Evolutionary conservation across 2,888 invertebrate species (phyloP), one percentile per base, ranked within the genome.

Genomic region (Tenthredo distinguenda): DNA sequence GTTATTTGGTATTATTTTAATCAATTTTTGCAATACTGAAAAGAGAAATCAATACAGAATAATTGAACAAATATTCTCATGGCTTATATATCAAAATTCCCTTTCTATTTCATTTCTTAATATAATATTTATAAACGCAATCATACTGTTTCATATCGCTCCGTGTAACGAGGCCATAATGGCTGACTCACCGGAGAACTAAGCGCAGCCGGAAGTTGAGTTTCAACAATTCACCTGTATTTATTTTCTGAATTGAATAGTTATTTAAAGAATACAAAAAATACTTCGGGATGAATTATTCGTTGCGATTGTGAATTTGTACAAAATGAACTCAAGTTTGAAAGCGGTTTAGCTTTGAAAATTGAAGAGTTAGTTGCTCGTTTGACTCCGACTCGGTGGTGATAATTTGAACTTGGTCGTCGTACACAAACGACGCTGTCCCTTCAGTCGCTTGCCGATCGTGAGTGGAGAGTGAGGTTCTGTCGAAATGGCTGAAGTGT

Each of bases 401-500:
- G 85, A 86, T 88, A 89, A 88, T 90, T 91, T 89, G 90, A 90
- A 88, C 90, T 88, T 91, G 90, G 90, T 88, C 88, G 91, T 90
- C 86, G 87, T 89, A 91, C 90, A 91, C 88, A 92, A 91, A 91
- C 91, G 92, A 92, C 92, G 92, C 91, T 90, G 86, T 87, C 89
- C 87, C 87, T 88, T 90, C 92, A 93, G 93, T 93, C 90, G 93
- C 91, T 92, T 91, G 91, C 91, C 92, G 93, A 91, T 90, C 91
- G 91, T 91, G 87, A 88, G 86, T 43, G 87, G 86, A 74, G 87
- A 55, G 85, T 31, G 87, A 88, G 86, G 84, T 88, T 68, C 76
- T 84, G 87, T 86, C 74, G 90, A 88, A 55, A 96, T 96, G 95
- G 94, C 95, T 89, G 94, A 95, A 88, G 94, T 94, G 90, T 95